phyloP scores from a whole-genome alignment of 2,113 vertebrate species.

The Mormoops blainvillei region DNA sequence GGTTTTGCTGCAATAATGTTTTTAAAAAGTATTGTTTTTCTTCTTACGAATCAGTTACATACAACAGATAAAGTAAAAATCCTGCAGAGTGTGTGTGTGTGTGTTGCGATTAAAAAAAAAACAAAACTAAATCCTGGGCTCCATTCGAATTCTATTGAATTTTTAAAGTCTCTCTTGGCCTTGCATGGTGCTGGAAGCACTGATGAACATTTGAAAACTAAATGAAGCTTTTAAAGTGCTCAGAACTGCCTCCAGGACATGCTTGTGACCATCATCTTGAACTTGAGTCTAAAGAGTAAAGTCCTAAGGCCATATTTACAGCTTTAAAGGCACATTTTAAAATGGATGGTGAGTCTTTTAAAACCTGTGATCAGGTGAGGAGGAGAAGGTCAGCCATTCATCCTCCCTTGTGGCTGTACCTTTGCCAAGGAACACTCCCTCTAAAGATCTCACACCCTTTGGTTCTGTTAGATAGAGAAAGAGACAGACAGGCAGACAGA shows the following conservation, averaged over 20 bases:
- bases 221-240: slow-evolving; percentile 59
- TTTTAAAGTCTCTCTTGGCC: slow-evolving; percentile 14
- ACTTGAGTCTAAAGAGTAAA: slow-evolving; percentile 51
- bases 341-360: slow-evolving; percentile 57
- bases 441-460: background rate
- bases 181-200: background rate
- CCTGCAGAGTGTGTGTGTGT: background rate
- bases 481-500: background rate
- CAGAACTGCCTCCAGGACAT: slow-evolving; percentile 62
- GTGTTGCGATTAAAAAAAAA: background rate
- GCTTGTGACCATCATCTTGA: slow-evolving; percentile 63
- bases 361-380: slow-evolving; percentile 60
- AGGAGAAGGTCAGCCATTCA: slow-evolving; percentile 42
- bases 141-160: slow-evolving; percentile 23
- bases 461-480: background rate
- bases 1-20: background rate
- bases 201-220: slow-evolving; percentile 63
- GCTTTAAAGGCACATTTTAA: slow-evolving; percentile 66
- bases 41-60: slow-evolving; percentile 15
- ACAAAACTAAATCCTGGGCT: background rate
- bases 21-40: background rate
- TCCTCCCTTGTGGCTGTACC: background rate
- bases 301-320: slow-evolving; percentile 64
- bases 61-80: slow-evolving; percentile 20
- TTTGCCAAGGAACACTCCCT: slow-evolving; percentile 16